Percentiles rank a stretch among this genome's conserved stretches.
phyloP scores from a whole-genome alignment of 2,797 vertebrate species.

The Simalia tracyae region DNA sequence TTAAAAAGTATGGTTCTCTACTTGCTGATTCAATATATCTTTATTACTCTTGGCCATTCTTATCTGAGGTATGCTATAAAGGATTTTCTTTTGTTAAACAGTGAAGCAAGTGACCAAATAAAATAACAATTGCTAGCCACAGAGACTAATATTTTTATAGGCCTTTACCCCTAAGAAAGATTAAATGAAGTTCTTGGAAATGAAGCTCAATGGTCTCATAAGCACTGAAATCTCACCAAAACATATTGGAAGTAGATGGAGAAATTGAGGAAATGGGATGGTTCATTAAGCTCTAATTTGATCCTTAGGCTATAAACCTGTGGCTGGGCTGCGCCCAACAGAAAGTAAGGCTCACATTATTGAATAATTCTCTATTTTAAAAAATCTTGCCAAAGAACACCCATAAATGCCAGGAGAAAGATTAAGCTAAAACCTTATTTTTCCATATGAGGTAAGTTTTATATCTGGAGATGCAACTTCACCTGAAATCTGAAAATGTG shows the following conservation, averaged over 20 bases:
- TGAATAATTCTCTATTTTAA: neutral
- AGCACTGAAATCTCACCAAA: conserved; percentile 43
- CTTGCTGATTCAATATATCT: neutral
- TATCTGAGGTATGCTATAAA: conserved; percentile 1
- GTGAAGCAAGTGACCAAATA: conserved; percentile 21
- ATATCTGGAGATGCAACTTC: neutral
- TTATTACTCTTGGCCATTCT: neutral
- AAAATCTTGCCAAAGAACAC: neutral
- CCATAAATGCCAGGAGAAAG: neutral
- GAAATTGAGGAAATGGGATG: conserved; percentile 24
- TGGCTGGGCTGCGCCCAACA: neutral
- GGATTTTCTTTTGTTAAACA: conserved; percentile 24
- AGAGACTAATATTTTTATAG: conserved; percentile 34
- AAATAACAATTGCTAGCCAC: neutral
- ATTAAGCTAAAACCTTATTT: neutral
- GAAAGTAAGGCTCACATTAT: neutral
- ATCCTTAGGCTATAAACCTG: neutral
- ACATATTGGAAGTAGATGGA: neutral
- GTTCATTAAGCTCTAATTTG: conserved; percentile 2
- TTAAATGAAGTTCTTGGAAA: conserved; percentile 52
- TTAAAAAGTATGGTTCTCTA: neutral
- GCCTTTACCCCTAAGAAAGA: conserved; percentile 36
- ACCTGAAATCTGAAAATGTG: neutral
- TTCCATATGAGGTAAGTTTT: neutral
- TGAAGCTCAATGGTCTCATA: conserved; percentile 11